Percentiles rank a stretch among this genome's conserved stretches.
Evolutionary conservation across 1,140 invertebrate species (phyloP).

Genomic region (Notospermus geniculatus): DNA sequence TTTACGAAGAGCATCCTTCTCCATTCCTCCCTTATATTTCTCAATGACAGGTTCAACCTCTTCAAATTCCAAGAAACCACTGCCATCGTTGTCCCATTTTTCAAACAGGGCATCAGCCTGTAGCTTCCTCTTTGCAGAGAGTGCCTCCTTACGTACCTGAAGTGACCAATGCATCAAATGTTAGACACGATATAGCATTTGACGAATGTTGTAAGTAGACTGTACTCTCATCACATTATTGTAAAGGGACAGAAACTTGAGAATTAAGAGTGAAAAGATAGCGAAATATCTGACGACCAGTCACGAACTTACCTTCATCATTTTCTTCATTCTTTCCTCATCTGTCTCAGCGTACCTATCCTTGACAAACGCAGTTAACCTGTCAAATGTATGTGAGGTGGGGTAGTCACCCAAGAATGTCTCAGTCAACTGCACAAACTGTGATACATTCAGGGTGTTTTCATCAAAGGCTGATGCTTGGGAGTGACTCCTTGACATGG

Average conservation of each 20-base stretch:
- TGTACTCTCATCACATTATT: too few species aligned
- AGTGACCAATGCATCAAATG: not conserved
- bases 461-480: slow-evolving; percentile 52
- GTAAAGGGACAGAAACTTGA: not conserved
- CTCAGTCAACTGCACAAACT: slow-evolving; percentile 53
- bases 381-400: slow-evolving; percentile 28
- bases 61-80: slow-evolving; percentile 51
- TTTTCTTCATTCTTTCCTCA: slow-evolving; percentile 49
- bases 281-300: slow-evolving; percentile 6
- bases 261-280: slow-evolving; percentile 4
- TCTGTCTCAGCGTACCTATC: slow-evolving; percentile 51
- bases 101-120: slow-evolving; percentile 51
- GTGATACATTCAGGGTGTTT: slow-evolving; percentile 46
- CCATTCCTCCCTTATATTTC: slow-evolving; percentile 53
- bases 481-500: slow-evolving; percentile 32
- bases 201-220: too few species aligned
- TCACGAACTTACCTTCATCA: slow-evolving; percentile 39
- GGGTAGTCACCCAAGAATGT: slow-evolving; percentile 48
- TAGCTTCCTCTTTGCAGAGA: slow-evolving; percentile 42
- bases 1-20: slow-evolving; percentile 39
- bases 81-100: slow-evolving; percentile 55
- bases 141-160: slow-evolving; percentile 43
- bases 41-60: slow-evolving; percentile 45
- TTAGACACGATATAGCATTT: too few species aligned
- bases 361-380: slow-evolving; percentile 38